phyloP scores from a whole-genome alignment of 2,113 vertebrate genomes.

The Amazona guildingii region DNA sequence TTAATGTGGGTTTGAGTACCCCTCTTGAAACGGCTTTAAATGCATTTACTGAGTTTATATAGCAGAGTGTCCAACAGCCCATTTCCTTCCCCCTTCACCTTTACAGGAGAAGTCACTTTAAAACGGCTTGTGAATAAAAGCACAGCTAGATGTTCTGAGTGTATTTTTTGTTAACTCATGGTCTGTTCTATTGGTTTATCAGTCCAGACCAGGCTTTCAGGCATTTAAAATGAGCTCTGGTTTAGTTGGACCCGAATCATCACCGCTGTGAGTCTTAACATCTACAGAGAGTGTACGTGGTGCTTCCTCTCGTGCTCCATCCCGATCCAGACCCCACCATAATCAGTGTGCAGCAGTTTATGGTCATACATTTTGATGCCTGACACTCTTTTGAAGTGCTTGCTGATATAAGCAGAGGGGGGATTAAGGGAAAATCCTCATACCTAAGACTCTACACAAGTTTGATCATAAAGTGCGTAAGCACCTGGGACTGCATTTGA shows the following conservation, averaged over 20 bases:
- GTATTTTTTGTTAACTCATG: not conserved
- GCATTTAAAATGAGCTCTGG: not conserved
- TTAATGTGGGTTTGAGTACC: not conserved
- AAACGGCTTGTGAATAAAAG: not conserved
- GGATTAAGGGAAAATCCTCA: constrained; percentile 51
- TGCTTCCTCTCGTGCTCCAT: not conserved
- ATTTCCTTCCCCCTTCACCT: not conserved
- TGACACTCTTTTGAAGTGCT: not conserved
- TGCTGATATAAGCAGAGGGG: constrained; percentile 11
- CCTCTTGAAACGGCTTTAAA: not conserved
- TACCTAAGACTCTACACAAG: not conserved
- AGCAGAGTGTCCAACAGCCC: not conserved
- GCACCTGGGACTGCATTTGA: constrained; percentile 35
- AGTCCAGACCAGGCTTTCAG: not conserved
- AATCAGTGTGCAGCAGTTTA: not conserved
- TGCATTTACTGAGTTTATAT: not conserved
- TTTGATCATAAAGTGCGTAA: constrained; percentile 1
- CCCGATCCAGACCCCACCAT: not conserved
- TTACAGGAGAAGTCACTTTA: not conserved
- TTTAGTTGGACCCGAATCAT: not conserved
- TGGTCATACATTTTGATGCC: not conserved
- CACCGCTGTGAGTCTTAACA: not conserved
- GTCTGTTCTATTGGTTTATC: not conserved
- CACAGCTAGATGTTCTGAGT: not conserved
- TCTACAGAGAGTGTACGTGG: not conserved